Percentiles rank a stretch among this genome's conserved stretches.
These are phyloP conservation scores for Drosophila ercepeae DNA, from an alignment of 1,140 invertebrate genomes.

Conservation along the genomic window DNA sequence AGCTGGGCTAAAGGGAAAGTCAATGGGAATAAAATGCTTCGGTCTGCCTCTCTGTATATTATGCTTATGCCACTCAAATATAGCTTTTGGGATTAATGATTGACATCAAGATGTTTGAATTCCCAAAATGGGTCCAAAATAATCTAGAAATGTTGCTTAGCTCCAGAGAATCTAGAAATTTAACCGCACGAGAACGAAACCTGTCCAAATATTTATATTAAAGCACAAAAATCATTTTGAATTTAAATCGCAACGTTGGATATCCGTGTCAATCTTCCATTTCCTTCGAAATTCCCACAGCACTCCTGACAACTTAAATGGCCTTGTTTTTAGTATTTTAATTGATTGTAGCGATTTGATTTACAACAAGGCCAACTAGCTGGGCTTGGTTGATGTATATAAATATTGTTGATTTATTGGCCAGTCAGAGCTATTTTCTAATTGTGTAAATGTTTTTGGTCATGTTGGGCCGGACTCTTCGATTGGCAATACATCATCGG, in stretches of 20 bases:
- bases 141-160: background rate
- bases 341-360: conserved; percentile 37
- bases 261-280: conserved; percentile 8
- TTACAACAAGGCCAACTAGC: conserved; percentile 6
- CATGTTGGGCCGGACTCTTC: conserved; percentile 34
- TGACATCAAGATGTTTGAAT: conserved; percentile 12
- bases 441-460: conserved; percentile 46
- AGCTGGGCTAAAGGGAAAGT: background rate
- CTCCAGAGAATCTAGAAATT: too few species aligned
- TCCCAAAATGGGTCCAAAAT: background rate
- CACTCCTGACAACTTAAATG: conserved; percentile 3
- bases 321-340: conserved; percentile 19
- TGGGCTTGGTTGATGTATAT: conserved; percentile 1
- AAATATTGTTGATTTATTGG: conserved; percentile 47
- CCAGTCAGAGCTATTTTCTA: conserved; percentile 29
- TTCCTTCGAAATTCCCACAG: background rate
- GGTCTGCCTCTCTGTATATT: conserved; percentile 49
- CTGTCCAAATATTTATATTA: background rate
- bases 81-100: conserved; percentile 48
- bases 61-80: conserved; percentile 67
- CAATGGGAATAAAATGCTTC: conserved; percentile 23
- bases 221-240: background rate
- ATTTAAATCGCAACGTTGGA: background rate
- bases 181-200: too few species aligned
- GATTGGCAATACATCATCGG: conserved; percentile 50